Percentiles rank a stretch among this genome's conserved stretches.
Conservation (phyloP, 2,888 invertebrate genomes). For the Agelastica alni region DNA sequence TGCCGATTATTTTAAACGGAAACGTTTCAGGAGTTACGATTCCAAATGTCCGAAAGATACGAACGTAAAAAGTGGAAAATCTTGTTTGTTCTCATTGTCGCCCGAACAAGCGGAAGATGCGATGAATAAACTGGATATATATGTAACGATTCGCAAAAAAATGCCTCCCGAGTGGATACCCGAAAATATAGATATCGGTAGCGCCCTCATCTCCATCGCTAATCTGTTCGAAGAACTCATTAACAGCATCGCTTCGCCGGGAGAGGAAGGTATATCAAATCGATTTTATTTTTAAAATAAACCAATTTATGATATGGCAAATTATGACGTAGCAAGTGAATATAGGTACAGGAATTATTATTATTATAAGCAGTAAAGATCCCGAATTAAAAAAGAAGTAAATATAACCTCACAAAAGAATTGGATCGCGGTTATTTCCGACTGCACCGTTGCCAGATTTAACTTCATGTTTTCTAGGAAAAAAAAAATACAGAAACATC, state of each 20-base stretch:
- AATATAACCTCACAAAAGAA: no score
- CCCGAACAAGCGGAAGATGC: constrained; percentile 61
- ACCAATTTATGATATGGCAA: no score
- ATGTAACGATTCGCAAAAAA: constrained; percentile 63
- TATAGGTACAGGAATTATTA: no score
- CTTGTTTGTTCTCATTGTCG: constrained; percentile 69
- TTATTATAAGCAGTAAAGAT: no score
- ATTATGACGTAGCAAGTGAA: no score
- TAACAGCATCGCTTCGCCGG: constrained; percentile 54
- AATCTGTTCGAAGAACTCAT: constrained; percentile 65
- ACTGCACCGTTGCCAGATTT: no score
- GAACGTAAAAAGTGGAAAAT: constrained; percentile 62
- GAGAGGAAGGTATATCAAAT: constrained; percentile 46
- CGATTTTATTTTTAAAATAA: no score
- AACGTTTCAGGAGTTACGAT: constrained; percentile 10
- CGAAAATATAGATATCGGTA: constrained; percentile 62
- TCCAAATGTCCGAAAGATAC: constrained; percentile 14
- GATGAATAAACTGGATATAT: constrained; percentile 62
- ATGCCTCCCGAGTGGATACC: constrained; percentile 66
- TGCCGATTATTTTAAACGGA: no score
- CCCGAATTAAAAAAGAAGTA: no score
- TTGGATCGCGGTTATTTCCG: no score
- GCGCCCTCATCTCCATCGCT: constrained; percentile 63
- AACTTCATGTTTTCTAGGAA: no score
- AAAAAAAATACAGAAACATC: no score